Evolutionary conservation across 2,888 invertebrate species (phyloP), one percentile per base, ranked within the genome.

Genomic region (Gibbula magus): DNA sequence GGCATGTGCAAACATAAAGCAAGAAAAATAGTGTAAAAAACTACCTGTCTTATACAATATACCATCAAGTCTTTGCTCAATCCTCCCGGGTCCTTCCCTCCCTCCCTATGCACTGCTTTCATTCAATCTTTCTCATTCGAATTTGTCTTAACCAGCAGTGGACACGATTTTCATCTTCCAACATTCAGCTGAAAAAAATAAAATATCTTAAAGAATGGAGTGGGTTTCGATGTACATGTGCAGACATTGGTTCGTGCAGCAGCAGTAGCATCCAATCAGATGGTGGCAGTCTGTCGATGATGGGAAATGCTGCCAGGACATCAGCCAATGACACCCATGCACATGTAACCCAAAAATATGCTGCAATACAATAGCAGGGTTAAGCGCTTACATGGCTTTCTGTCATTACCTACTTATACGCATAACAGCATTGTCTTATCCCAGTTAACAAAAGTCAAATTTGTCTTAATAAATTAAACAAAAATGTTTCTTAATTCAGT

Each of bases 101-200:
- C 29, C 29, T 61, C 61, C 61, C 29, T 61, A 61, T 13, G 61
- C 61, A 61, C 61, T 61, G 61, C 61, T 61, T 61, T 61, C 61
- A 61, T 61, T 61, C 61, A 61, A 61, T 25, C 61, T 61, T 61
- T 61, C 61, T 61, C 61, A 61, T 61, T 61, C 61, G 61, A 61
- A 29, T 29, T 61, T 61, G 61, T 61, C 61, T 61, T 61, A 61
- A 61, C 18, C 61, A 61, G 61, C 61, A 61, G 61, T 61, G 61
- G 61, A 61, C 61, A 25, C 61, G 61, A 61, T 61, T 61, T 61
- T 61, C 61, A 61, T 61, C 61, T 29, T 61, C 61, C 61, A 61
- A 61, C 61, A 61, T 29, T 29, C 61, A 61, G 61, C 61, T 61
- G 61, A 61, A 61, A 61, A 61, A 61, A 61, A 61, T 61, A 61